Base-by-base conservation (phyloP, 1,140 invertebrate genomes). In the Pygmarrhopalites habei region DNA sequence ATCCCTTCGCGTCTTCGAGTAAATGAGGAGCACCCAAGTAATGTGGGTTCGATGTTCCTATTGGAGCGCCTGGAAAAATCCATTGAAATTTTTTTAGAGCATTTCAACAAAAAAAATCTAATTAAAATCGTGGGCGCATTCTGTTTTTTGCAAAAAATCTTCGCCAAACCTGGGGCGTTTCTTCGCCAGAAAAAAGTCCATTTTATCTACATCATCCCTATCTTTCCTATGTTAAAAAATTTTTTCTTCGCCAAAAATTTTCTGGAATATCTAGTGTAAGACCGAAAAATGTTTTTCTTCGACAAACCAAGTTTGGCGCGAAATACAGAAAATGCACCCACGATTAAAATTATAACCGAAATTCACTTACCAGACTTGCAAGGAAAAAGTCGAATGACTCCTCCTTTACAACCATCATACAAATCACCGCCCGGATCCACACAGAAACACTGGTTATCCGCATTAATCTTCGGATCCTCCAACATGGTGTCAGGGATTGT, bases 371-470 rank as follows among this genome's bases (percentile, higher is more conserved):
- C 25, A 52, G 7, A 5, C 28, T 52, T 60, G 70, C 87, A 90
- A 30, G 82, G 82, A 1, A 73, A 75, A 4, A 87, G 52, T 73
- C 89, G 86, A 73, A 87, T 82, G 1, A 85, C 75, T 1, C 89
- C 88, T 70, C 83, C 84, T 23, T 81, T 82, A 0, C 83, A 77
- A 69, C 88, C 90, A 0, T 78, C 81, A 0, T 84, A 80, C 1
- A 80, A 12, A 35, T 58, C 32, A 5, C 17, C 80, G 0, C 83
- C 80, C 1, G 79, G 79, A 15, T 81, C 75, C 0, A 79, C 78
- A 71, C 89, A 92, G 69, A 83, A 90, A 72, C 90, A 93, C 53
- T 83, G 81, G 15, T 86, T 78, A 0, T 82, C 80, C 0, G 82
- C 80, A 67, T 88, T 84, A 2, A 77, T 80, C 12, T 78, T 77